Evolutionary conservation across 2,888 invertebrate genomes (phyloP), one percentile per base, ranked within the genome.

Genomic region (Campoplex capitator): DNA sequence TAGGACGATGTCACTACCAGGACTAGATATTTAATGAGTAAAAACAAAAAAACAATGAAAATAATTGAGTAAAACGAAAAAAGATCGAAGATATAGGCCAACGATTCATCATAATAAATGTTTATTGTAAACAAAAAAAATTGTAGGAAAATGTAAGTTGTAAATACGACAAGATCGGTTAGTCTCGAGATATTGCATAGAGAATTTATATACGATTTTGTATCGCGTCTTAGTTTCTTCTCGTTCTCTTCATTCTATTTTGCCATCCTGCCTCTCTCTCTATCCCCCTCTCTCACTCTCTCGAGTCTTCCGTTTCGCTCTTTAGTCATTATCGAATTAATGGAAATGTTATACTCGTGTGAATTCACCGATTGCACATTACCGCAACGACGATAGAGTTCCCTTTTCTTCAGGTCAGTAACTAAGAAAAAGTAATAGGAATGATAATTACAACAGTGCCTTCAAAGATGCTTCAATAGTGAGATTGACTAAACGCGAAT

Each of bases 131-230:
- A 68, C 28, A 62, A 48, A 71, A 62, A 23, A 80, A 74, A 80
- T 18, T 28, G 58, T 76, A 48, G 54, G 28, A 71, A 71, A 76
- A 48, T 76, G 48, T 70, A 76, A 79, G 38, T 48, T 87, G 87
- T 88, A 88, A 54, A 86, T 86, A 86, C 71, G 84, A 88, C 88
- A 87, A 78, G 84, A 84, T 87, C 84, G 84, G 82, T 71, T 51
- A 76, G 87, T 78, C 84, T 83, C 87, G 87, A 82, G 82, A 87
- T 75, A 58, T 56, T 23, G 56, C 56, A 11, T 45, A 48, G 65
- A 48, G 65, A 65, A 38, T 51, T 54, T 81, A 73, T 68, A 73
- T 77, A 28, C 32, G 65, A 65, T 32, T 51, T 54, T 81, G 73
- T 62, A 73, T 77, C 71, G 54, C 54, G n/a, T 75, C 70, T 73